phyloP scores from a whole-genome alignment of 2,113 vertebrate species.

The Pitta sordida region DNA sequence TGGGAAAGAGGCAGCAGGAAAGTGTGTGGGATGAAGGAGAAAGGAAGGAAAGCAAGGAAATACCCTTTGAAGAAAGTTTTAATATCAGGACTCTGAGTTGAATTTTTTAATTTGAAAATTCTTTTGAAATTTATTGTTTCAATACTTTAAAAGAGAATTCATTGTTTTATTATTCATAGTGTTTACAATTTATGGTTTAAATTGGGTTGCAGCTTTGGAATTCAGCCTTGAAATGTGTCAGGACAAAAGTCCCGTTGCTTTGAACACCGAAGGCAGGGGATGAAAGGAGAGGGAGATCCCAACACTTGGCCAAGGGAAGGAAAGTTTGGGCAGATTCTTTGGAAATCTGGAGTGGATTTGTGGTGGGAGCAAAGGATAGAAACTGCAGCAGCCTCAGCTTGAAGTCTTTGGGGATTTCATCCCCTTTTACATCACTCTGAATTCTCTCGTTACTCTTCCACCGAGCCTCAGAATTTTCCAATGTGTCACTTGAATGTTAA shows the following conservation, averaged over 20 bases:
- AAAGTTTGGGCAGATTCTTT: neutral
- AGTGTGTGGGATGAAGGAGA: neutral
- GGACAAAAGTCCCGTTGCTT: neutral
- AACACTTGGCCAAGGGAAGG: neutral
- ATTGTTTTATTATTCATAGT: no score
- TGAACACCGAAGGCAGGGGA: neutral
- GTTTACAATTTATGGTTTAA: neutral
- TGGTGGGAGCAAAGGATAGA: neutral
- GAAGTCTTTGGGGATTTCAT: neutral
- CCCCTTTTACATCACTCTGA: neutral
- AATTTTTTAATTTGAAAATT: neutral
- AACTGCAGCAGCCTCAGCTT: neutral
- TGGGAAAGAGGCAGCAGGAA: neutral
- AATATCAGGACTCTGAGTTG: neutral
- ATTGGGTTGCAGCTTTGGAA: neutral
- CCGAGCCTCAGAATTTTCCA: neutral
- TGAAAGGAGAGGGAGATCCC: neutral
- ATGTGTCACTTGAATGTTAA: neutral
- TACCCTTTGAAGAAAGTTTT: neutral
- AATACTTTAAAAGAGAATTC: no score
- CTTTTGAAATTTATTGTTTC: neutral
- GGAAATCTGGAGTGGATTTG: neutral
- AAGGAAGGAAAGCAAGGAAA: neutral
- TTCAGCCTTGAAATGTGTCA: neutral
- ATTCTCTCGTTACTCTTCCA: neutral